Percentiles rank a stretch among this genome's conserved stretches.
Conservation (phyloP, 2,888 invertebrate genomes). For the Ormyrus thymus region DNA sequence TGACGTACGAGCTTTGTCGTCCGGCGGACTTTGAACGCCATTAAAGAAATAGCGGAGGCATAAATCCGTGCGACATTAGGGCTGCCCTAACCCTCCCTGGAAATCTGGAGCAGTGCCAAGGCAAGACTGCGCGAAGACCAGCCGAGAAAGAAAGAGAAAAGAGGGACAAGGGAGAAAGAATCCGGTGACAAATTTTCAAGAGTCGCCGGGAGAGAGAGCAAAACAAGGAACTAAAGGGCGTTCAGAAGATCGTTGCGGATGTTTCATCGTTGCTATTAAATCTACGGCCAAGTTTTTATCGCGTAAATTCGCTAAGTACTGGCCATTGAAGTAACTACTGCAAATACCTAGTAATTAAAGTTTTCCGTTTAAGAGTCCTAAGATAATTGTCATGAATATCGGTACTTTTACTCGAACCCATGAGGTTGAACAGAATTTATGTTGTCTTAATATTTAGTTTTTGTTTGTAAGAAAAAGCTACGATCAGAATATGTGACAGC, state of each 20-base stretch:
- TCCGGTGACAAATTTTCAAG: constrained; percentile 60
- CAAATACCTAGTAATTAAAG: constrained; percentile 15
- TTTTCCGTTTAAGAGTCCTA: not conserved
- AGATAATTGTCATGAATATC: no score
- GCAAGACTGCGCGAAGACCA: constrained; percentile 55
- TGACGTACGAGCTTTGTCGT: not conserved
- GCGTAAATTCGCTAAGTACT: constrained; percentile 25
- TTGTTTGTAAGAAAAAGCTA: no score
- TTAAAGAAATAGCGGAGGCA: constrained; percentile 64
- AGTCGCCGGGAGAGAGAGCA: constrained; percentile 49
- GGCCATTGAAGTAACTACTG: not conserved
- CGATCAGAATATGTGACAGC: no score
- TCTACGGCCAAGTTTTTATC: constrained; percentile 32
- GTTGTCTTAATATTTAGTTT: no score
- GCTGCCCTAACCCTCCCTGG: constrained; percentile 44
- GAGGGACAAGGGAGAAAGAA: constrained; percentile 26
- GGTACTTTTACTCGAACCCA: no score
- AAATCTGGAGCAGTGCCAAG: constrained; percentile 66
- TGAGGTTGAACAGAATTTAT: no score
- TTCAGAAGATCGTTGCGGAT: not conserved
- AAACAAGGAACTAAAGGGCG: constrained; percentile 54
- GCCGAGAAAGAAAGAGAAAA: no score
- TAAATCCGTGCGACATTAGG: constrained; percentile 62
- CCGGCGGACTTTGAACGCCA: constrained; percentile 27
- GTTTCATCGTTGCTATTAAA: constrained; percentile 35